Conservation (phyloP, 2,797 vertebrate genomes). For the Anolis apletophallus region DNA sequence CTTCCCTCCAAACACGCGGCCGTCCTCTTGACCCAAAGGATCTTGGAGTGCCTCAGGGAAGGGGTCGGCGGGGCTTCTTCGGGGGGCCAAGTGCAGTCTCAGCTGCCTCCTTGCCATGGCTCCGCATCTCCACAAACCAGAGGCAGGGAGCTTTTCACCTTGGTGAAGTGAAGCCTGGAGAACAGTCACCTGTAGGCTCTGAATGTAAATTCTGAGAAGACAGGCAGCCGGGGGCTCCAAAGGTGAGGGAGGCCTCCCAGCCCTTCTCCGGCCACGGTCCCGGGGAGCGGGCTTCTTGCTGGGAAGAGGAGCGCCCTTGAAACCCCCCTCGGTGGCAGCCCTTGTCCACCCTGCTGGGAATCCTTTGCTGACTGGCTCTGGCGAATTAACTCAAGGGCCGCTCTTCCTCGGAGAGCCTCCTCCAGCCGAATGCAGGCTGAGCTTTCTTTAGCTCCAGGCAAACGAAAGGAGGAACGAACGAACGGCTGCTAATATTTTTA, state of each 20-base stretch:
- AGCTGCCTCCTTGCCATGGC: slow-evolving; percentile 91
- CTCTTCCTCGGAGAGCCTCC: slow-evolving; percentile 76
- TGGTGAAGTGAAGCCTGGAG: slow-evolving; percentile 81
- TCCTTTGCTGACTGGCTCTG: slow-evolving; percentile 76
- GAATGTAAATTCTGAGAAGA: slow-evolving; percentile 77
- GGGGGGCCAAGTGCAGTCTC: slow-evolving; percentile 92
- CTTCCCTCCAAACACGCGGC: slow-evolving; percentile 72
- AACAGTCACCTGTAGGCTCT: no score
- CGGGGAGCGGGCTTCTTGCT: not conserved
- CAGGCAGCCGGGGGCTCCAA: slow-evolving; percentile 68
- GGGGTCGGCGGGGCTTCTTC: slow-evolving; percentile 93
- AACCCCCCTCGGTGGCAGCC: slow-evolving; percentile 73
- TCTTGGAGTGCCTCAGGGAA: slow-evolving; percentile 86
- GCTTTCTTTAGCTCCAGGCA: slow-evolving; percentile 79
- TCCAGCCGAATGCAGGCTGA: slow-evolving; percentile 81
- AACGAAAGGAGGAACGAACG: slow-evolving; percentile 40
- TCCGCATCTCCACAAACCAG: slow-evolving; percentile 84
- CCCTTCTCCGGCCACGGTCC: slow-evolving; percentile 78
- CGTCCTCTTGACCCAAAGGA: slow-evolving; percentile 77
- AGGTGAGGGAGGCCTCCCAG: slow-evolving; percentile 76
- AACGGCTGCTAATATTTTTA: slow-evolving; percentile 94
- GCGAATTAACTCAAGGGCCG: slow-evolving; percentile 76
- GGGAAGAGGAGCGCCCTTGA: slow-evolving; percentile 67
- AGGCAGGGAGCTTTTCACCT: slow-evolving; percentile 77
- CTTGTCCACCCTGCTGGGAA: slow-evolving; percentile 76